These are phyloP conservation scores for Atta colombica DNA, from an alignment of 1,140 invertebrate species.

Conservation along the genomic window DNA sequence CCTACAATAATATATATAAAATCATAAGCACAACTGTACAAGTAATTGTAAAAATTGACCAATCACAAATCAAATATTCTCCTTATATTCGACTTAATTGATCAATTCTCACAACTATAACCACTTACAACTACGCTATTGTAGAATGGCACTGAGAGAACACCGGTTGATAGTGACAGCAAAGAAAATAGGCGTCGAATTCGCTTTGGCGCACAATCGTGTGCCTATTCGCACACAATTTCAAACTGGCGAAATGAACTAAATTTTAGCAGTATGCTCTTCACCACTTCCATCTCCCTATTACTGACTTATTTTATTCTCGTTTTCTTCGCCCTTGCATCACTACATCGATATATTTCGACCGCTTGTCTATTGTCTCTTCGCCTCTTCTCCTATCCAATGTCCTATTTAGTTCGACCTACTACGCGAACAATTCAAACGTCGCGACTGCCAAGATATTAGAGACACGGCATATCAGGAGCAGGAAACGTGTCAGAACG, in stretches of 20 bases:
- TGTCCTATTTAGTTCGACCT: slow-evolving; percentile 59
- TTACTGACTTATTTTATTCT: slow-evolving; percentile 38
- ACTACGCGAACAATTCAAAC: slow-evolving; percentile 50
- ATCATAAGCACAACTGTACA: too few relatives aligned
- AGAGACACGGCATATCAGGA: neutral
- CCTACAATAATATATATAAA: too few relatives aligned
- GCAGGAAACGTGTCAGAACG: neutral
- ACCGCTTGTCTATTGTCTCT: neutral
- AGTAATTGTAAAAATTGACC: too few relatives aligned
- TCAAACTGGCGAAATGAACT: slow-evolving; percentile 72
- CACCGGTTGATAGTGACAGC: neutral
- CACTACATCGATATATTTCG: neutral
- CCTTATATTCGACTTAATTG: too few relatives aligned
- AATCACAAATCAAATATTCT: too few relatives aligned
- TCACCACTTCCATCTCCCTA: slow-evolving; percentile 44
- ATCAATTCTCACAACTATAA: too few relatives aligned
- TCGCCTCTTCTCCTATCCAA: neutral
- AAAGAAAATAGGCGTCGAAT: slow-evolving; percentile 41
- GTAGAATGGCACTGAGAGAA: too few relatives aligned
- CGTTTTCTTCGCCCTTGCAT: neutral
- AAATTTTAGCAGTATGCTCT: slow-evolving; percentile 65
- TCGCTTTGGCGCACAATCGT: slow-evolving; percentile 39
- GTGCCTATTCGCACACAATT: slow-evolving; percentile 70
- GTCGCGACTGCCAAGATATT: slow-evolving; percentile 41
- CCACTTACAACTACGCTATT: too few relatives aligned